Evolutionary conservation across 2,113 vertebrate species (phyloP), one percentile per base, ranked within the genome.

Genomic region (Vulpes ferrilata): DNA sequence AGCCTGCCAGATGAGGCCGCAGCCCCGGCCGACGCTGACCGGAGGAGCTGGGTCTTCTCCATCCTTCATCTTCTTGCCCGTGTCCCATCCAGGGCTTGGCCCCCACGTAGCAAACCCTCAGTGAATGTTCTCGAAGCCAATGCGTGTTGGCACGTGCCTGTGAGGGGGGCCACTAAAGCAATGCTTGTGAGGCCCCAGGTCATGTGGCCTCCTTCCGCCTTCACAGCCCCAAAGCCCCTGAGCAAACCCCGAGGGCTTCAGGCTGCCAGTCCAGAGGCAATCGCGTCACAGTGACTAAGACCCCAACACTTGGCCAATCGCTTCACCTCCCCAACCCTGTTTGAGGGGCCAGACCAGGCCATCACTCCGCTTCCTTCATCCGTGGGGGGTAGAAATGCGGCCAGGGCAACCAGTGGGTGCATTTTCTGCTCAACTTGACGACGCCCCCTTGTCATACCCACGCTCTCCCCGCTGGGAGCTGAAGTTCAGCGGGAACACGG

Each of bases 121-220:
- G 38, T 48, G 32, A 76, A 19, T 10, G 32, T 30, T 53, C 30
- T 11, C 43, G 38, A 74, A 59, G 4, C 1, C 4, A 2, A 15
- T 8, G 20, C 5, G n/a, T 3, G 53, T 1, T 27, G 59, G 15
- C 15, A 9, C 2, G 8, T 6, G 32, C 11, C n/a, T 6, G 15
- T 0, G 80, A 38, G 38, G 35, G 5, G 11, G 13, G 7, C 7
- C 0, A 17, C 60, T 20, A 16, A 2, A 17, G 64, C 48, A 67
- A 16, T 19, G 1, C 8, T 51, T 3, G n/a, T 1, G 9, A 73
- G 64, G 51, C 22, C 30, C 10, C 35, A 59, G 10, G 17, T 13
- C 82, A 11, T 35, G 32, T 19, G 16, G 7, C 11, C 0, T 19
- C 10, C 15, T 32, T 79, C 62, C 17, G 32, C 5, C 16, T 35